Percentiles rank a stretch among this genome's conserved stretches.
These are phyloP conservation scores for Deroplatys truncata DNA, from an alignment of 2,888 invertebrate species.

Conservation along the genomic window DNA sequence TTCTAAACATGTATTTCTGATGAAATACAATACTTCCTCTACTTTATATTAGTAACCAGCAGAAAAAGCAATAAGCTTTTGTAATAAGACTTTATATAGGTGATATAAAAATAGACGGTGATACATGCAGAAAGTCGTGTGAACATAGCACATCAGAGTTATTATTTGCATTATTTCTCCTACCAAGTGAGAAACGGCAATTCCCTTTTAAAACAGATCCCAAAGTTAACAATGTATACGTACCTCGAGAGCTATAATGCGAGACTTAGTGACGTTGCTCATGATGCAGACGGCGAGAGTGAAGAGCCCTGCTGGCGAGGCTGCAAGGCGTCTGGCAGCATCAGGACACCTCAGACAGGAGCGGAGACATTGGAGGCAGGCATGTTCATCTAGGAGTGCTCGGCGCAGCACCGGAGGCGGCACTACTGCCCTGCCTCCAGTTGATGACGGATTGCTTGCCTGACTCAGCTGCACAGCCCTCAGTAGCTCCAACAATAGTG, in stretches of 20 bases:
- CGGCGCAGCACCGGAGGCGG: slow-evolving; percentile 67
- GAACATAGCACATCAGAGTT: no score
- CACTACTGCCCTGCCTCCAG: slow-evolving; percentile 32
- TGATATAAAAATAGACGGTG: no score
- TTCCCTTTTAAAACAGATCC: no score
- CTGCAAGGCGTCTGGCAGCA: slow-evolving; percentile 69
- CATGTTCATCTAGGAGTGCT: slow-evolving; percentile 79
- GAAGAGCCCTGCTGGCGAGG: slow-evolving; percentile 76
- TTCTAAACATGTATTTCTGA: no score
- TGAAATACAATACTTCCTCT: no score
- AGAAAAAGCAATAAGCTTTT: no score
- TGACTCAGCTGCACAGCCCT: slow-evolving; percentile 66
- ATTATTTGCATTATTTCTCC: no score
- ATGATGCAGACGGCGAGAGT: slow-evolving; percentile 83
- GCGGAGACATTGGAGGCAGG: slow-evolving; percentile 83
- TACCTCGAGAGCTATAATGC: slow-evolving; percentile 83
- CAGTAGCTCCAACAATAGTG: slow-evolving; percentile 76
- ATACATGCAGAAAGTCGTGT: no score
- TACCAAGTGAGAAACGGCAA: no score
- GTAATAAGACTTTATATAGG: no score
- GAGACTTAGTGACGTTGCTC: slow-evolving; percentile 79
- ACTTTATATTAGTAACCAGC: no score
- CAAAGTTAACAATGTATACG: background rate
- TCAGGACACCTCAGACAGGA: slow-evolving; percentile 74
- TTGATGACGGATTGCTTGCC: slow-evolving; percentile 22